Evolutionary conservation across 2,113 vertebrate species (phyloP).

Genomic region (Phrynocephalus versicolor): DNA sequence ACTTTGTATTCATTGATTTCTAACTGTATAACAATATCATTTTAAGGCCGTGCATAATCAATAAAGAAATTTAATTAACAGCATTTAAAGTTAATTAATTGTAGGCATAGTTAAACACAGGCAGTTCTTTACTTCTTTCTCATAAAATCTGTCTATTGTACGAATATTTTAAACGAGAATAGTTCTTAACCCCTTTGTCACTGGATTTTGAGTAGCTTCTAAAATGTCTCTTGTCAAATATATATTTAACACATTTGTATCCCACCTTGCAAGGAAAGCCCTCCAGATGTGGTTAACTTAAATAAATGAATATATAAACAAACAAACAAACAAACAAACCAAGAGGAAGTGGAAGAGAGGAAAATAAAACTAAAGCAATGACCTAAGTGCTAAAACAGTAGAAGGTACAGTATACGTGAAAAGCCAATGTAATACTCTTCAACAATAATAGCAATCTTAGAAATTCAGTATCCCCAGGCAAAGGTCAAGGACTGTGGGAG

Average conservation of each 20-base stretch:
- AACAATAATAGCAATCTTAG: no score
- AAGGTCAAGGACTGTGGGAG: not conserved
- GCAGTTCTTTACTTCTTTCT: constrained; percentile 42
- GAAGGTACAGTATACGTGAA: not conserved
- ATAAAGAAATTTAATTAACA: constrained; percentile 61
- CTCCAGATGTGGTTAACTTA: not conserved
- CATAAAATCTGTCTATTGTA: constrained; percentile 47
- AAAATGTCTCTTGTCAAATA: not conserved
- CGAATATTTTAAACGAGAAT: constrained; percentile 35
- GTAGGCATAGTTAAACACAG: constrained; percentile 54
- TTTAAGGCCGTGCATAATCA: constrained; percentile 51
- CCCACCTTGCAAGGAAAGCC: no score
- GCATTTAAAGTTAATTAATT: constrained; percentile 68
- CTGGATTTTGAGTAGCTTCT: constrained; percentile 26
- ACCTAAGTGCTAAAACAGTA: not conserved
- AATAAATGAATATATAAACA: not conserved
- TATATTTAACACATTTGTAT: no score
- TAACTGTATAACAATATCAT: not conserved
- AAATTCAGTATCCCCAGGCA: no score
- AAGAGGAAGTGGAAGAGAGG: not conserved
- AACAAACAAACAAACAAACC: no score
- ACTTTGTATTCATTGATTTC: not conserved
- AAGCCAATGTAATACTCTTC: not conserved
- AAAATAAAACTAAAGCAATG: not conserved
- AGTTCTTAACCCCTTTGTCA: constrained; percentile 52